Percentiles rank a stretch among this genome's conserved stretches.
Conservation (phyloP, 2,113 vertebrate species). For the Myiozetetes cayanensis region DNA sequence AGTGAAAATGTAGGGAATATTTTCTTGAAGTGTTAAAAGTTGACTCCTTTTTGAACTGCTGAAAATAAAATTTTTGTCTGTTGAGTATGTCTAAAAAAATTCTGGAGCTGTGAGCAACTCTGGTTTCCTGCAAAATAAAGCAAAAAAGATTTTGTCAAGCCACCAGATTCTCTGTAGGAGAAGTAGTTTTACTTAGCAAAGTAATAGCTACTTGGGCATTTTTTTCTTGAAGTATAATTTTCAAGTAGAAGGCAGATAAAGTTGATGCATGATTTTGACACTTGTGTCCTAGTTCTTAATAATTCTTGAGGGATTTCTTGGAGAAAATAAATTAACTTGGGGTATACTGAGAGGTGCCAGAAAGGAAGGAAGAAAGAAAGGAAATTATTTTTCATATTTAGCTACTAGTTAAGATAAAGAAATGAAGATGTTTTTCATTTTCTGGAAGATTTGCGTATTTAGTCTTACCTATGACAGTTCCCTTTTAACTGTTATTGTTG, state of each 20-base stretch:
- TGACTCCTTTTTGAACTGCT: background rate
- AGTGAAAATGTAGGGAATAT: background rate
- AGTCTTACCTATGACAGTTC: background rate
- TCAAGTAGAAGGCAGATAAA: background rate
- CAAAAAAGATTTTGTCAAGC: background rate
- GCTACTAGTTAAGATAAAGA: background rate
- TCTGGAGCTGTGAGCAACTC: background rate
- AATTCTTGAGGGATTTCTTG: background rate
- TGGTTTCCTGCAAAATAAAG: background rate
- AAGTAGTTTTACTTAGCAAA: background rate
- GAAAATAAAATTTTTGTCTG: background rate
- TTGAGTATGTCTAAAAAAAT: background rate
- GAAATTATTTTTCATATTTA: background rate
- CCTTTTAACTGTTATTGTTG: background rate
- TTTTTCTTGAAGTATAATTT: background rate
- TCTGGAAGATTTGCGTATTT: background rate
- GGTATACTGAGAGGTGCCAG: background rate
- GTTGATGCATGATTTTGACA: background rate
- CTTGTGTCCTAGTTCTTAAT: constrained; percentile 13
- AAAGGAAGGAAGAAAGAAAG: background rate
- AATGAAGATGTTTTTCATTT: background rate
- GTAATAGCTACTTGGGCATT: background rate
- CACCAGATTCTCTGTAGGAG: background rate
- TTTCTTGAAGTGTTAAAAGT: background rate
- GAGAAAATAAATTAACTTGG: background rate